These are phyloP conservation scores for Galbula dea DNA, from an alignment of 2,113 vertebrate genomes.

Conservation along the genomic window DNA sequence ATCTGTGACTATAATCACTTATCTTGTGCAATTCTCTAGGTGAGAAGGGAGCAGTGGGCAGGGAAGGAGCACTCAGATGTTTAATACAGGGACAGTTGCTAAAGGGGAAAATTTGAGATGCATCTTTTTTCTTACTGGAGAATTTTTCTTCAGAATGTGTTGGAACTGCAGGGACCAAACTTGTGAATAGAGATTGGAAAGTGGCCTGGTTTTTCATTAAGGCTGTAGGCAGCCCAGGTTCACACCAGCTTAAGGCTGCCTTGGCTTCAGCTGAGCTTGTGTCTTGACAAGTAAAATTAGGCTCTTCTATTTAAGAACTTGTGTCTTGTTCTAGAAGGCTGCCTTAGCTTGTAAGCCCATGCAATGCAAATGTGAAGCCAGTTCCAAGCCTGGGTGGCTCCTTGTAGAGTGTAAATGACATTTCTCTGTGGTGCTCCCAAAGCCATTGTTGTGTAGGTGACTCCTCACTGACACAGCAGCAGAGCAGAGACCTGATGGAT, in stretches of 20 bases:
- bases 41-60: constrained; percentile 18
- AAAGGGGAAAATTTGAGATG: not conserved
- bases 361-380: constrained; percentile 1
- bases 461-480: not conserved
- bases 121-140: not conserved
- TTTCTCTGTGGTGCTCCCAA: not conserved
- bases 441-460: not conserved
- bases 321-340: not conserved
- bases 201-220: not conserved
- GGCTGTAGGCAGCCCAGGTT: not conserved
- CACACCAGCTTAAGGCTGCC: not conserved
- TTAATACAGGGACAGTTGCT: not conserved
- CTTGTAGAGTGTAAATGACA: not conserved
- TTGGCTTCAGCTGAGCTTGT: not conserved
- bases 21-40: not conserved
- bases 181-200: not conserved
- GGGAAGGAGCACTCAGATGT: not conserved
- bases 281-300: constrained; percentile 1
- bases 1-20: not conserved
- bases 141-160: not conserved
- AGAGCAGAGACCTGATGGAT: not conserved
- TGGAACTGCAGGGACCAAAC: not conserved
- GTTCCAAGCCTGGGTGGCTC: constrained; percentile 8
- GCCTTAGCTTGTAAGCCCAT: not conserved
- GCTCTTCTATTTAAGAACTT: not conserved